Conservation (phyloP, 2,113 vertebrate species). For the Pseudopipra pipra region DNA sequence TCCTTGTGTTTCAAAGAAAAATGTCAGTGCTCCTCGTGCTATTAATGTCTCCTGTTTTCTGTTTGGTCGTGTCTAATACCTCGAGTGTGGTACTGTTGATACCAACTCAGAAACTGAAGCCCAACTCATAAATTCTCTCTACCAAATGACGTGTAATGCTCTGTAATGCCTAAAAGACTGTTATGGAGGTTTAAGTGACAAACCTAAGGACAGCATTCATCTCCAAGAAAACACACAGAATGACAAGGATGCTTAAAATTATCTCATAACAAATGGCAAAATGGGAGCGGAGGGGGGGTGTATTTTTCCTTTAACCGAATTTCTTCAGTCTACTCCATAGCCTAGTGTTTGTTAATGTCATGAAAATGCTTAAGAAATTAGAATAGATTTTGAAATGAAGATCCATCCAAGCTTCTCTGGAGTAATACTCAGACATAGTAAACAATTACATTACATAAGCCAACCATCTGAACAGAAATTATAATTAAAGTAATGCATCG, state of each 20-base stretch:
- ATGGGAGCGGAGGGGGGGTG: background rate
- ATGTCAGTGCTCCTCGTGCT: background rate
- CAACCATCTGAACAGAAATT: slow-evolving; percentile 85
- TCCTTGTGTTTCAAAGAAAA: slow-evolving; percentile 9
- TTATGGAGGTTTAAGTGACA: background rate
- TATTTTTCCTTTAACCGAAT: background rate
- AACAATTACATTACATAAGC: slow-evolving; percentile 89
- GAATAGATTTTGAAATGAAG: slow-evolving; percentile 40
- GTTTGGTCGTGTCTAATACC: background rate
- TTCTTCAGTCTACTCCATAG: background rate
- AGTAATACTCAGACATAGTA: slow-evolving; percentile 80
- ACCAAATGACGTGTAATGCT: background rate
- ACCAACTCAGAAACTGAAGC: background rate
- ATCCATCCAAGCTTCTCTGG: slow-evolving; percentile 26
- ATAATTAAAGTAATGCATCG: slow-evolving; percentile 91
- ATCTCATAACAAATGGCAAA: background rate
- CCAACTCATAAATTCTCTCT: background rate
- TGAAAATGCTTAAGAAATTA: slow-evolving; percentile 36
- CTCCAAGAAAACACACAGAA: background rate
- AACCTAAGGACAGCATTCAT: slow-evolving; percentile 9
- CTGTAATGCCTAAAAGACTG: background rate
- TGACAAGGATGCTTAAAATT: background rate
- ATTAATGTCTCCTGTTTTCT: background rate
- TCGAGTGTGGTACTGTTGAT: background rate
- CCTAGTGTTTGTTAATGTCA: background rate